Percentiles rank a stretch among this genome's conserved stretches.
phyloP scores from a whole-genome alignment of 2,113 vertebrate species.

The Ciconia boyciana region DNA sequence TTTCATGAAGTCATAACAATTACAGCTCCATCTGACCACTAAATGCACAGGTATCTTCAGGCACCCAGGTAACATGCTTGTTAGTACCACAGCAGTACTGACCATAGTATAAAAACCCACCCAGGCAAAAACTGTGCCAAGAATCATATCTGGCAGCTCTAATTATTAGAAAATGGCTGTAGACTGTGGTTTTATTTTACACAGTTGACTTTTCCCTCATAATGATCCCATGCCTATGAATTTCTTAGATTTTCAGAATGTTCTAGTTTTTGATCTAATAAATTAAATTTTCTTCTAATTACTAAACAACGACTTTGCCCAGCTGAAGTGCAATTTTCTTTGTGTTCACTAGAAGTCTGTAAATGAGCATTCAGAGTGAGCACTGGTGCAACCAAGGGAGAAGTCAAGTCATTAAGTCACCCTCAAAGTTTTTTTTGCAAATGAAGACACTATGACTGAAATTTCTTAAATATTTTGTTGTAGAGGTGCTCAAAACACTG shows the following conservation, averaged over 20 bases:
- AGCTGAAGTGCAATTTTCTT: background rate
- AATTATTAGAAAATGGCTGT: background rate
- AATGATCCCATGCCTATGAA: background rate
- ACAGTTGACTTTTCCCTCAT: background rate
- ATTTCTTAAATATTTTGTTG: background rate
- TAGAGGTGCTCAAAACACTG: background rate
- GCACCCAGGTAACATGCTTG: background rate
- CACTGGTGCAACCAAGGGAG: background rate
- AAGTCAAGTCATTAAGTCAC: background rate
- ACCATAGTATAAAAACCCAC: background rate
- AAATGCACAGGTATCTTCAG: background rate
- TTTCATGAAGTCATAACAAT: background rate
- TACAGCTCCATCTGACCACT: background rate
- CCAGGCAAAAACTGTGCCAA: background rate
- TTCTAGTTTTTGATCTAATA: background rate
- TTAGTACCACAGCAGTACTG: background rate
- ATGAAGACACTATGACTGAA: background rate
- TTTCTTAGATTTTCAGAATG: background rate
- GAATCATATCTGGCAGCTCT: background rate
- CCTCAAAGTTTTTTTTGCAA: background rate
- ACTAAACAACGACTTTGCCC: rapidly evolving
- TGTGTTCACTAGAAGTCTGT: background rate
- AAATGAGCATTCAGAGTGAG: rapidly evolving
- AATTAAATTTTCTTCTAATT: background rate
- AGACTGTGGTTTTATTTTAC: background rate